phyloP scores from a whole-genome alignment of 2,888 invertebrate genomes.

The Alentia gelatinosa region DNA sequence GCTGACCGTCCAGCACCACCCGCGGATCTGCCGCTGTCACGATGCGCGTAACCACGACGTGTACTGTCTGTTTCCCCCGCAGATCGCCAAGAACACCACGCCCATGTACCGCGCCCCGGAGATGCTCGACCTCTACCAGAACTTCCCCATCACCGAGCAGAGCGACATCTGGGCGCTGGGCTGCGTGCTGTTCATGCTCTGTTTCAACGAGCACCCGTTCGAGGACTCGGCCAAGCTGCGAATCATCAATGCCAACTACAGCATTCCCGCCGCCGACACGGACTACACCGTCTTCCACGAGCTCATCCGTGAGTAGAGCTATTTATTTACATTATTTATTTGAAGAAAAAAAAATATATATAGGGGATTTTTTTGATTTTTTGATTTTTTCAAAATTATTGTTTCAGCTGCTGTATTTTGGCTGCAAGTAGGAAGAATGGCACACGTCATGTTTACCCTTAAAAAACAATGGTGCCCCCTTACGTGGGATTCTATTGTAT shows the following conservation, averaged over 20 bases:
- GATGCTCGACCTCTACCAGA: conserved; percentile 98
- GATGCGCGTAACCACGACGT: background rate
- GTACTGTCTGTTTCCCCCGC: conserved; percentile 50
- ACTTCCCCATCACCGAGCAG: conserved; percentile 93
- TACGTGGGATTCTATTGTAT: too few relatives aligned
- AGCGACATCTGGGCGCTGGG: conserved; percentile 98
- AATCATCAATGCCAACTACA: conserved; percentile 97
- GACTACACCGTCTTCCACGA: conserved; percentile 93
- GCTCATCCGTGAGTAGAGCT: conserved; percentile 87
- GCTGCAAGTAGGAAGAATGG: too few relatives aligned
- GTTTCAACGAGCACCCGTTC: conserved; percentile 97
- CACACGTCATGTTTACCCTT: too few relatives aligned
- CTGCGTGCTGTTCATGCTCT: conserved; percentile 94
- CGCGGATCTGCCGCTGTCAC: conserved; percentile 4
- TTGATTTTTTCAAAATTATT: too few relatives aligned
- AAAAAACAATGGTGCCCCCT: too few relatives aligned
- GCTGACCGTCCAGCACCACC: conserved; percentile 23
- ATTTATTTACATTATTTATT: background rate
- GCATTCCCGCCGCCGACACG: conserved; percentile 89
- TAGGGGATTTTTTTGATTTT: too few relatives aligned
- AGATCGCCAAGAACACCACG: conserved; percentile 84
- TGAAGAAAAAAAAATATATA: too few relatives aligned
- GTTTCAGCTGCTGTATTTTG: too few relatives aligned
- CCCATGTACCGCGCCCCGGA: conserved; percentile 97
- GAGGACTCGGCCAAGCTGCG: conserved; percentile 96